Base-by-base conservation (phyloP, 23 tunicate species). In the Halocynthia roretzi region DNA sequence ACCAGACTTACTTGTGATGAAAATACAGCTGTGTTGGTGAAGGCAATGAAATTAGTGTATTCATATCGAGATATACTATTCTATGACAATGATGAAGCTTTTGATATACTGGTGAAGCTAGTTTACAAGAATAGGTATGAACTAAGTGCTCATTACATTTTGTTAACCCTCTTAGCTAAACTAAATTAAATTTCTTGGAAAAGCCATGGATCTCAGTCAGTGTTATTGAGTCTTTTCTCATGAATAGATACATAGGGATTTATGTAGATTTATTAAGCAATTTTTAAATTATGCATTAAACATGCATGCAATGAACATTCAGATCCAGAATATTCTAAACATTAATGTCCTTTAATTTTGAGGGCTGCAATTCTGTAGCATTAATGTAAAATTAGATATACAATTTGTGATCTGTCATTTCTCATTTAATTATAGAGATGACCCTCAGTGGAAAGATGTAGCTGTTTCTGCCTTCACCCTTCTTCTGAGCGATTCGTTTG, bases 11-110 rank as follows among this genome's bases (percentile, higher is more conserved):
- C 22, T 5, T 20, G 22, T 65, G 70, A 65, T 15, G 70, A 65
- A 5, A 20, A 40, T 65, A 40, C 70, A 9, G 19, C 31, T 65
- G 70, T 65, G n/a, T 40, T 65, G 70, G 9, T 65, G 70, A 65
- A 65, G 31, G 70, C 31, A 10, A 20, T 65, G 19, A 6, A 65
- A 65, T 48, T 65, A 20, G 19, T 65, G 10, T 15, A 65, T 65
- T 9, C 70, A 6, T 15, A 65, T 15, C 22, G 48, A 65, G 70
- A 15, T 5, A 65, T 15, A 65, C 31, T 65, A 9, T 65, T 65
- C 19, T 65, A 65, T 65, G 70, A 65, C 19, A 40, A 20, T 65
- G 70, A 65, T 65, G 9, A 40, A 20, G 70, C 70, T 10, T 65
- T 9, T 10, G 19, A 9, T 48, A 65, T 65, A 20, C 70, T 65